Evolutionary conservation across 1,140 invertebrate species (phyloP), one percentile per base, ranked within the genome.

Genomic region (Phortica variegata): DNA sequence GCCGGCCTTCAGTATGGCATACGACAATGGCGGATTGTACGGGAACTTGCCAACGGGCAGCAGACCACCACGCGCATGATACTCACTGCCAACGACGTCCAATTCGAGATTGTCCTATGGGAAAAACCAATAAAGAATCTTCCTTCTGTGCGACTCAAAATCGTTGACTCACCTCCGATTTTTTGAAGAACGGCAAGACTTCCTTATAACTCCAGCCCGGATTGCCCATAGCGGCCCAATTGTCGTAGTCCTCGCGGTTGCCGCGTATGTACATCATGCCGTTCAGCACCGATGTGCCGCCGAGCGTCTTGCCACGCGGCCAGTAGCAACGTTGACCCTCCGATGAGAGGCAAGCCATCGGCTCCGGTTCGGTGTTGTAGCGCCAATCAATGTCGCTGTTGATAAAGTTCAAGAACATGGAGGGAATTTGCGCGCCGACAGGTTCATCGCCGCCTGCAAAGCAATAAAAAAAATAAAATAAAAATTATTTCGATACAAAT

Each of bases 261-360:
- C 95, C 95, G 39, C 95, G 81, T 47, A 97, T 93, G 75, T 98
- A 97, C 78, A 93, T 93, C 94, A 98, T 97, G 2, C 93, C 93
- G 74, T 98, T 98, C 77, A 98, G 84, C 0, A 93, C 91, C 19
- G 92, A 94, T 1, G 91, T 95, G 2, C 95, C 95, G 15, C 94
- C 94, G 2, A 94, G 73, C 0, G 91, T 89, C 78, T 93, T 93
- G 65, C 89, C 90, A 66, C 89, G 81, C 0, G 90, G 88, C 90
- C 89, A 91, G 59, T 85, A 87, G 72, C 88, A 91, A 45, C 84
- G 82, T 47, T 84, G 80, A 21, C 87, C 85, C 6, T 82, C 82
- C 47, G 91, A 85, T 2, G 83, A 86, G 13, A 91, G 80, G 65
- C 91, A 93, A 1, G 91, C 89, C 19, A 85, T 83, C 6, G 86